These are phyloP conservation scores for Pteria penguin DNA, from an alignment of 2,888 invertebrate genomes.

Conservation along the genomic window DNA sequence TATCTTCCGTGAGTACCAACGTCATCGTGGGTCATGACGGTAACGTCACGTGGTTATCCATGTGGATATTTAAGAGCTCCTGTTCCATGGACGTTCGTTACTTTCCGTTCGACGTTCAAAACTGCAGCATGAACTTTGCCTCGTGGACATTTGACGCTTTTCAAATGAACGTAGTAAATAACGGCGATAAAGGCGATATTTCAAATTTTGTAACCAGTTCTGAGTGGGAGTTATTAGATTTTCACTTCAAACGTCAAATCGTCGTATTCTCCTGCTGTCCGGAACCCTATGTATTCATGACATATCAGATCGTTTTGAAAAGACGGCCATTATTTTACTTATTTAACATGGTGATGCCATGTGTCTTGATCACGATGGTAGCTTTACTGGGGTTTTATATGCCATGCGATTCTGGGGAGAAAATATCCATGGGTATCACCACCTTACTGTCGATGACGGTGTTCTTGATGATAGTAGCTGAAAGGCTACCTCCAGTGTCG, in stretches of 20 bases:
- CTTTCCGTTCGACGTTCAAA: constrained; percentile 83
- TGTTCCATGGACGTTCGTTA: constrained; percentile 83
- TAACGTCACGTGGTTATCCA: constrained; percentile 83
- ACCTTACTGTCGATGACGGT: constrained; percentile 83
- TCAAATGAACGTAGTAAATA: constrained; percentile 77
- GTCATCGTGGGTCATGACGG: constrained; percentile 82
- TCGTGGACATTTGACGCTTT: constrained; percentile 83
- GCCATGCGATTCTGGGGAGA: constrained; percentile 82
- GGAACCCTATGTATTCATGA: constrained; percentile 82
- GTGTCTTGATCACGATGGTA: constrained; percentile 82
- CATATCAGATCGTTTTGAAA: constrained; percentile 81
- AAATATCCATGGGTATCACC: constrained; percentile 82
- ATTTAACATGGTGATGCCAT: constrained; percentile 83
- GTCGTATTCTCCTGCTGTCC: constrained; percentile 82
- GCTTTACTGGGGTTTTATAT: constrained; percentile 83
- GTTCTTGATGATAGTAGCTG: constrained; percentile 83
- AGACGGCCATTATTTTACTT: constrained; percentile 83
- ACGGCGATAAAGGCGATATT: constrained; percentile 88
- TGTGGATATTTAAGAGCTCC: constrained; percentile 82
- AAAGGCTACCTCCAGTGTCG: constrained; percentile 83
- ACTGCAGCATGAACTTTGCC: constrained; percentile 82
- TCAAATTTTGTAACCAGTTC: constrained; percentile 95
- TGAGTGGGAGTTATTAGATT: constrained; percentile 88
- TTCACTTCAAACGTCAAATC: constrained; percentile 81
- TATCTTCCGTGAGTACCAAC: constrained; percentile 82